These are phyloP conservation scores for Cantharis flavilabris DNA, from an alignment of 2,888 invertebrate genomes.

Conservation along the genomic window DNA sequence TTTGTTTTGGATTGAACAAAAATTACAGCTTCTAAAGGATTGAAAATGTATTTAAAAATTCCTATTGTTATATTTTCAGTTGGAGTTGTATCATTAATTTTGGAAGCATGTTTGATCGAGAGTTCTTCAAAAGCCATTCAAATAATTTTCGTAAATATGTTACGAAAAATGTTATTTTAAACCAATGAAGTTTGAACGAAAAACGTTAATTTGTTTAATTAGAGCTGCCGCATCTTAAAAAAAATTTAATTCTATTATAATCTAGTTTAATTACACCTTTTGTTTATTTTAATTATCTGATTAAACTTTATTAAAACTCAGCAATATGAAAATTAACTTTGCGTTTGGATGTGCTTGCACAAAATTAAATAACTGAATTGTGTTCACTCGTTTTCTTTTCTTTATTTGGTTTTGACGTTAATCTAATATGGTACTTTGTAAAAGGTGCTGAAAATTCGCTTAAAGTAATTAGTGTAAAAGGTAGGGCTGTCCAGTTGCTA, in stretches of 20 bases:
- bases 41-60: background rate
- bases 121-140: background rate
- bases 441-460: conserved; percentile 17
- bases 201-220: background rate
- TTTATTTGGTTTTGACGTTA: background rate
- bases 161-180: background rate
- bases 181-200: background rate
- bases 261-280: background rate
- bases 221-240: background rate
- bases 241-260: too few species aligned
- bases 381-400: background rate
- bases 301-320: background rate
- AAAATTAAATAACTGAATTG: background rate
- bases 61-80: background rate
- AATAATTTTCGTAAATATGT: background rate
- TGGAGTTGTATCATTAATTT: background rate
- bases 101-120: background rate
- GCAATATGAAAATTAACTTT: background rate
- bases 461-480: conserved; percentile 16
- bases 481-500: conserved; percentile 6
- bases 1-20: conserved; percentile 77
- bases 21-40: conserved; percentile 56
- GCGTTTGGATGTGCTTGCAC: background rate
- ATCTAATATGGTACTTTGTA: conserved; percentile 1
- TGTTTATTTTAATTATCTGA: background rate